Conservation (phyloP, 2,888 invertebrate genomes). For the Pemphredon lugubris region DNA sequence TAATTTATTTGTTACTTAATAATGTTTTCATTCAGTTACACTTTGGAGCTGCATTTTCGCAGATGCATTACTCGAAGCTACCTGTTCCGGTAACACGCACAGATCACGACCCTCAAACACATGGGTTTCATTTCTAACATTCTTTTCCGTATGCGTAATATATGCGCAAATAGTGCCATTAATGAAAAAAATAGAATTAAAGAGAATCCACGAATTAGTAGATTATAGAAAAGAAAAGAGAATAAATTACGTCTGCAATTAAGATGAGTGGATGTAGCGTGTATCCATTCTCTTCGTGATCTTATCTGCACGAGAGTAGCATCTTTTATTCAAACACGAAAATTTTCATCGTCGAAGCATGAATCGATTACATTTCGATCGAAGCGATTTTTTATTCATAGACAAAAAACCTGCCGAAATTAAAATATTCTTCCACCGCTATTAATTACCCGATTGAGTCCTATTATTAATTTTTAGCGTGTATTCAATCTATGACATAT, state of each 20-base stretch:
- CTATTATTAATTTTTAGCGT: no score
- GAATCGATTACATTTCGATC: no score
- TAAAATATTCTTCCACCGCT: no score
- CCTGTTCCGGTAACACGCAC: constrained; percentile 29
- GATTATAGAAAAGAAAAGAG: constrained; percentile 6
- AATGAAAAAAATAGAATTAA: constrained; percentile 17
- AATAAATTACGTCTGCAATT: constrained; percentile 1
- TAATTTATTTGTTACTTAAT: constrained; percentile 41
- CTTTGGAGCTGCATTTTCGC: constrained; percentile 24
- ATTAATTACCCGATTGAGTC: no score
- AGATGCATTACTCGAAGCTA: constrained; percentile 12
- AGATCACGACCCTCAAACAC: constrained; percentile 17
- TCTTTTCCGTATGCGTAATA: constrained; percentile 15
- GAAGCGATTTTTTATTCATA: no score
- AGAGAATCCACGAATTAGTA: not conserved
- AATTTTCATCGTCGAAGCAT: no score
- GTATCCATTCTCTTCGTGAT: no score
- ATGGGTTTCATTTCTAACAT: not conserved
- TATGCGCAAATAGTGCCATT: constrained; percentile 50
- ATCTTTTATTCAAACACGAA: no score
- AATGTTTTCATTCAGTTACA: constrained; percentile 11
- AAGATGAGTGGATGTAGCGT: no score
- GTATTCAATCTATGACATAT: constrained; percentile 25
- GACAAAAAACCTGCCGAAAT: no score
- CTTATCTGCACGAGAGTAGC: no score